Base-by-base conservation (phyloP, 2,888 invertebrate species). In the Eupithecia abbreviata region DNA sequence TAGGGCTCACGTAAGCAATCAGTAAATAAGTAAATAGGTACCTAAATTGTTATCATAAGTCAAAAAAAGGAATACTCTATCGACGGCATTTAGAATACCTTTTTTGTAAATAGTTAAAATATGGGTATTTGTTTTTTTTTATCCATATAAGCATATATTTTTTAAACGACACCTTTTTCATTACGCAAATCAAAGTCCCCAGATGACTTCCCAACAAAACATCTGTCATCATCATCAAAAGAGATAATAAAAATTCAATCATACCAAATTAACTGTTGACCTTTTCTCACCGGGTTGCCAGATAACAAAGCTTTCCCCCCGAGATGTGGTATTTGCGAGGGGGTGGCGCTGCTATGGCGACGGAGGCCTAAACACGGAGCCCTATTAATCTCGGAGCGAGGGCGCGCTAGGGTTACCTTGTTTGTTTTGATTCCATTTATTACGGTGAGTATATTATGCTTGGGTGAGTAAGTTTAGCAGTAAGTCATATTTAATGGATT, bases 321-420 rank as follows among this genome's bases (percentile, higher is more conserved):
- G 93, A 93, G 94, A 94, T 93, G 93, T 93, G 93, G 90, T 88
- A 93, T 94, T 94, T 92, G 87, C 83, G 73, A 83, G 82, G 84
- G 85, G 84, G 67, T 68, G 82, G 85, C 81, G 82, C 85, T 88
- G 90, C 91, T 88, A 93, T 93, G 91, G 88, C 89, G 88, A 94
- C 93, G 86, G 47, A 82, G 85, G 89, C 87, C 92, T 91, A 94
- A 93, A 94, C 94, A 94, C 83, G 83, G 83, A 82, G 89, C 90
- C 90, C 92, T 92, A 94, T 93, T 93, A 94, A 93, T 94, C 94
- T 93, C 92, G 81, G 84, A 84, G 90, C 86, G 85, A 92, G 92
- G 93, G 93, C 90, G 93, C 91, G 89, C 88, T 82, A 87, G 87
- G 88, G 91, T 90, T 85, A 85, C 86, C 87, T 49, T 80, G 80